Base-by-base conservation (phyloP, 2,888 invertebrate species). In the Platycheirus rosarum region DNA sequence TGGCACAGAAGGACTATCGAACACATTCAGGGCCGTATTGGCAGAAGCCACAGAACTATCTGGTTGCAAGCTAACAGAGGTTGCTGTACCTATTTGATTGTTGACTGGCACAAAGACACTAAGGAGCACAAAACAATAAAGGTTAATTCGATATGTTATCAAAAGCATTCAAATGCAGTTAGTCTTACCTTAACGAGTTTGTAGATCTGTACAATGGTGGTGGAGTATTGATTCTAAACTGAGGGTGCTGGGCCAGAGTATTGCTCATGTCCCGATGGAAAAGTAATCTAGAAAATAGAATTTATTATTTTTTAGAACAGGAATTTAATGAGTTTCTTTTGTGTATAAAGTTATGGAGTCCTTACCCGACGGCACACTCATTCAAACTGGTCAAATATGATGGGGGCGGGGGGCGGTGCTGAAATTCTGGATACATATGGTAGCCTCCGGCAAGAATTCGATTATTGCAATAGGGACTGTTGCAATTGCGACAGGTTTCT, bases 381-480 rank as follows among this genome's bases (percentile, higher is more conserved):
- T 98, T 97, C 95, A 98, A 96, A 82, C 97, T 97, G 2, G 98
- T 97, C 91, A 97, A 95, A 90, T 98, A 98, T 84, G 97, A 96
- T 23, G 98, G 98, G 46, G 98, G 98, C 40, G 98, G 98, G 23
- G 97, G 97, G 86, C 98, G 93, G 91, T 97, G 97, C 89, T 97
- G 97, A 90, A 98, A 98, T 91, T 98, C 98, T 2, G 98, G 97
- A 90, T 98, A 98, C 91, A 97, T 93, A 95, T 96, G 96, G 87
- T 96, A 96, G 88, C 96, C 96, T 23, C 88, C 87, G 0, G 97
- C 96, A 90, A 97, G 95, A 89, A 97, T 94, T 0, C 96, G 95
- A 80, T 96, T 92, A 46, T 95, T 95, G 82, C 90, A 89, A 87
- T 95, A 96, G 55, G 95, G 94, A 85, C 94, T 92, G 84, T 93